phyloP scores from a whole-genome alignment of 1,140 invertebrate species.

The Thalassaphorura encarpata region DNA sequence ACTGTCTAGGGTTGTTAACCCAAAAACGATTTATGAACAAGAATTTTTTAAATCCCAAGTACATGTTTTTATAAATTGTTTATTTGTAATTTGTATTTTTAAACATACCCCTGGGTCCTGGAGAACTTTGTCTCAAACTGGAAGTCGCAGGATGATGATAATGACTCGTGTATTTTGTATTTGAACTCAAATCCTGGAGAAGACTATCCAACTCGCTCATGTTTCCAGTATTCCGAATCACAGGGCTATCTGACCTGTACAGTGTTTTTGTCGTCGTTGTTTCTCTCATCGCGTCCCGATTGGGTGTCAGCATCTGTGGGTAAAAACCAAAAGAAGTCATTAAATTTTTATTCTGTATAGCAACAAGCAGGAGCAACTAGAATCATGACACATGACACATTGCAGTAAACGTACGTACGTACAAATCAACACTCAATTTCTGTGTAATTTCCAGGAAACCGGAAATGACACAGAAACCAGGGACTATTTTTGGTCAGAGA shows the following conservation, averaged over 20 bases:
- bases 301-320: conserved; percentile 27
- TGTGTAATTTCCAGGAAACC: neutral
- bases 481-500: too few relatives aligned
- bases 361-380: too few relatives aligned
- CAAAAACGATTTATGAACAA: too few relatives aligned
- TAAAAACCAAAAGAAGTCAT: conserved; percentile 6
- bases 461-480: too few relatives aligned
- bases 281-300: conserved; percentile 32
- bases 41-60: too few relatives aligned
- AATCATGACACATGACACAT: too few relatives aligned
- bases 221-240: conserved; percentile 29
- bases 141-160: too few relatives aligned
- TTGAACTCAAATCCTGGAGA: conserved; percentile 73
- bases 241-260: conserved; percentile 29
- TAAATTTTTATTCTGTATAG: neutral
- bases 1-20: too few relatives aligned
- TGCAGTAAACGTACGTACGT: neutral
- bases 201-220: conserved; percentile 78
- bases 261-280: conserved; percentile 37
- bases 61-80: too few relatives aligned
- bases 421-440: neutral
- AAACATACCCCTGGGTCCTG: too few relatives aligned
- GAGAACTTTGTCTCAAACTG: too few relatives aligned
- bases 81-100: too few relatives aligned
- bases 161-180: conserved; percentile 25